These are phyloP conservation scores for Megaceryle maxima DNA, from an alignment of 2,113 vertebrate species.

Conservation along the genomic window DNA sequence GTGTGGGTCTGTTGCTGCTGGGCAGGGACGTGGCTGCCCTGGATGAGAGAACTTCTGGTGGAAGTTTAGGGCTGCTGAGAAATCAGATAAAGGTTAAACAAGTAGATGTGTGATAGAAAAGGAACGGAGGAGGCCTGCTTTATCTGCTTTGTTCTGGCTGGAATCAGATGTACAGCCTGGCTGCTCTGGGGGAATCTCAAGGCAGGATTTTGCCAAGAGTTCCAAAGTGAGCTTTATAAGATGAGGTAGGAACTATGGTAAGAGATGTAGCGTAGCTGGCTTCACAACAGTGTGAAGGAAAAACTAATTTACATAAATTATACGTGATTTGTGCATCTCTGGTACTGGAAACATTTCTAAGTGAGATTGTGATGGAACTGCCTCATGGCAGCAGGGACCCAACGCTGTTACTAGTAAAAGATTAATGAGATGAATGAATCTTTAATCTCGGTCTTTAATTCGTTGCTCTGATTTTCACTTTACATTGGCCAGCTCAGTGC, in stretches of 20 bases:
- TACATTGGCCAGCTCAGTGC: background rate
- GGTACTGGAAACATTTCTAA: background rate
- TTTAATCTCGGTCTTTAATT: background rate
- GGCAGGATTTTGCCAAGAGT: background rate
- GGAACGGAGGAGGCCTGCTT: background rate
- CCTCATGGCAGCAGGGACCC: background rate
- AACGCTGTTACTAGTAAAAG: background rate
- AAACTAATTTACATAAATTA: background rate
- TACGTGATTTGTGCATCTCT: background rate
- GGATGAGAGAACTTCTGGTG: background rate
- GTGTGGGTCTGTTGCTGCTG: background rate
- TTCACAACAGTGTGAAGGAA: background rate
- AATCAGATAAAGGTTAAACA: background rate
- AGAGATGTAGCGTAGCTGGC: background rate
- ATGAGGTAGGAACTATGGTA: background rate
- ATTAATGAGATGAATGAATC: slow-evolving; percentile 18
- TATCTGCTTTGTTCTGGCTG: background rate
- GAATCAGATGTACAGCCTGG: background rate
- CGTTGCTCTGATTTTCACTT: background rate
- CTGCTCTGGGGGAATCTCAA: background rate
- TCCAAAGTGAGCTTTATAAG: background rate
- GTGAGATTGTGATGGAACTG: background rate
- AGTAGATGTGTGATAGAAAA: background rate
- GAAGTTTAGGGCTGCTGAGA: background rate
- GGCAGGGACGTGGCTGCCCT: background rate